Base-by-base conservation (phyloP, 2,888 invertebrate genomes). In the Prosopocoilus inquinatus region DNA sequence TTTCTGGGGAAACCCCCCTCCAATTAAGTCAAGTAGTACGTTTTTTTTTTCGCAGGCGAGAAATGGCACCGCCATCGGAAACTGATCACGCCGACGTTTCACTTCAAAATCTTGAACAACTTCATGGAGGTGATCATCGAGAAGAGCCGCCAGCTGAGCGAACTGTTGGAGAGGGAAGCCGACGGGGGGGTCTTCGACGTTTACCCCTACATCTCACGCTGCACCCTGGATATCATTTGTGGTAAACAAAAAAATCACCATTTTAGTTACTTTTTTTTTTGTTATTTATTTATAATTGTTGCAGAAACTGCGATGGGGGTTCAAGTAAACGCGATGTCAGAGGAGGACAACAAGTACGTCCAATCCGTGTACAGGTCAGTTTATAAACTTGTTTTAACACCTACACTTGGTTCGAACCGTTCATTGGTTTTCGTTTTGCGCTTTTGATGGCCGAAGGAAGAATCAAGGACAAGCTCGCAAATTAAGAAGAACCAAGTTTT, bases 301-400 rank as follows among this genome's bases (percentile, higher is more conserved):
- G 58, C 72, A 78, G 82, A 84, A 64, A 81, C 82, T 33, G 82
- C 83, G 1, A 84, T 84, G 83, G 83, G 83, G 8, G 72, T 74
- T 20, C 68, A 72, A 53, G 72, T 83, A 15, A 67, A 74, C 46
- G 74, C 74, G 1, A 73, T 75, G 60, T 66, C 72, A 39, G 67
- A 73, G 20, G 47, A 51, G 20, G 71, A 78, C 34, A 74, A 76
- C 2, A 74, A 75, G 41, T 81, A 81, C 63, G 76, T 80, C 2
- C 63, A 69, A 49, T 76, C 79, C 12, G 73, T 81, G 13, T 72
- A 75, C 53, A 65, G 66, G 74, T 74, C 62, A 66, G 66, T n/a
- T n/a, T n/a, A n/a, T n/a, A n/a, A n/a, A n/a, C n/a, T n/a, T n/a
- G n/a, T n/a, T n/a, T n/a, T n/a, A n/a, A n/a, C n/a, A n/a, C n/a